These are phyloP conservation scores for Sipha flava DNA, from an alignment of 1,140 invertebrate genomes.

Conservation along the genomic window DNA sequence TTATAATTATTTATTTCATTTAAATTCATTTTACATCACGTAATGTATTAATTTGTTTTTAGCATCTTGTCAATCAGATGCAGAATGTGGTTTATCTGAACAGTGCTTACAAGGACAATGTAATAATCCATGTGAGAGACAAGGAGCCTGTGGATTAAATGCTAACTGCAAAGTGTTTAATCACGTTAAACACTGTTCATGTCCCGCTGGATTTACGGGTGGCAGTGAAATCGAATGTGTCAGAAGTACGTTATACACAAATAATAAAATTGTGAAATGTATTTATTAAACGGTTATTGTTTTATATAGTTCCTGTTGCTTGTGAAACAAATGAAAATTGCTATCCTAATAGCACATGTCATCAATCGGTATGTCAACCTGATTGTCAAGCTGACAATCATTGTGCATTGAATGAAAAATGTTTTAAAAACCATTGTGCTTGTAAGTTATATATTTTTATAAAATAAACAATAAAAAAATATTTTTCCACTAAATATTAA, in stretches of 20 bases:
- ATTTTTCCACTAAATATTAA: neutral
- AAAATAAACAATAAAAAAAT: neutral
- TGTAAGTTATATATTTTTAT: conserved; percentile 51
- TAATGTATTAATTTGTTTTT: conserved; percentile 31
- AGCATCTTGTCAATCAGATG: conserved; percentile 69
- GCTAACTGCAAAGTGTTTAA: conserved; percentile 67
- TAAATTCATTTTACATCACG: neutral
- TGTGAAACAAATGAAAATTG: conserved; percentile 64
- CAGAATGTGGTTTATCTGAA: conserved; percentile 68
- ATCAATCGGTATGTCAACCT: conserved; percentile 67
- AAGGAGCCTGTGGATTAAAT: conserved; percentile 77
- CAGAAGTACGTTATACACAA: conserved; percentile 55
- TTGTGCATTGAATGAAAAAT: conserved; percentile 86
- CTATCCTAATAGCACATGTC: conserved; percentile 57
- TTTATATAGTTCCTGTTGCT: conserved; percentile 60
- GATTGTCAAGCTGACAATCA: conserved; percentile 66
- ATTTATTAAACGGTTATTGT: neutral
- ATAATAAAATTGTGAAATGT: neutral
- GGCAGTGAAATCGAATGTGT: conserved; percentile 76
- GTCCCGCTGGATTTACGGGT: conserved; percentile 76
- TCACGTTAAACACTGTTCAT: conserved; percentile 71
- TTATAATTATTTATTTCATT: too few species aligned
- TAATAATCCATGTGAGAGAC: conserved; percentile 67
- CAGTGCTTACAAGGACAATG: conserved; percentile 76
- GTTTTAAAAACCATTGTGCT: conserved; percentile 67